Base-by-base conservation (phyloP, 2,113 vertebrate genomes). In the Marmota monax region DNA sequence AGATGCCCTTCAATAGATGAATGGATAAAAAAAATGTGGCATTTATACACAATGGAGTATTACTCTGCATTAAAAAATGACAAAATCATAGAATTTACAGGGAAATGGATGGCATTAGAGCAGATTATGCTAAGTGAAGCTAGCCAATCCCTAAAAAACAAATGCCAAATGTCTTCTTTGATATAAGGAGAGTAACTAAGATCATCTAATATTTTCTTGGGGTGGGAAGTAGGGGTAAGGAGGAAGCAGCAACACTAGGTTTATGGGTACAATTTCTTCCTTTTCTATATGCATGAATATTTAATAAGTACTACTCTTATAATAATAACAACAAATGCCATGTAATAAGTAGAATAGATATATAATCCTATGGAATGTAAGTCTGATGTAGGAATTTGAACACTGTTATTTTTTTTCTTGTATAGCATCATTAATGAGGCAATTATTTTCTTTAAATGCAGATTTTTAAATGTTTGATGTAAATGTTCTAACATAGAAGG, bases 401-500 rank as follows among this genome's bases (percentile, higher is more conserved):
- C 17, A 56, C 51, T 51, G 12, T 51, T 74, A 69, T 63, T 32
- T 20, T 93, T 93, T 92, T 94, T 58, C 90, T 84, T 85, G 51
- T 51, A 80, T 32, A 65, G 39, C n/a, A 37, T 90, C 25, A 18
- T 82, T 84, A 78, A 76, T 5, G 45, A 88, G 45, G 42, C 37
- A 77, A 17, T 79, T 86, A 61, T 80, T 93, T 89, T 79, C 70
- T 96, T 91, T 45, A 83, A 95, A 61, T 78, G 29, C 6, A 92
- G 56, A 65, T 63, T 86, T 95, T 76, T 65, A 80, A 94, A 32
- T 87, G 58, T 83, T 88, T 42, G 17, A 77, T 65, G 3, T 94
- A 69, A 85, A 53, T 70, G 7, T 86, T 83, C 74, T 70, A 37
- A 86, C 32, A 14, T 4, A 32, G 73, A 83, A 76, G 72, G 53